phyloP scores from a whole-genome alignment of 1,140 invertebrate genomes.

The Papilio polyxenes region DNA sequence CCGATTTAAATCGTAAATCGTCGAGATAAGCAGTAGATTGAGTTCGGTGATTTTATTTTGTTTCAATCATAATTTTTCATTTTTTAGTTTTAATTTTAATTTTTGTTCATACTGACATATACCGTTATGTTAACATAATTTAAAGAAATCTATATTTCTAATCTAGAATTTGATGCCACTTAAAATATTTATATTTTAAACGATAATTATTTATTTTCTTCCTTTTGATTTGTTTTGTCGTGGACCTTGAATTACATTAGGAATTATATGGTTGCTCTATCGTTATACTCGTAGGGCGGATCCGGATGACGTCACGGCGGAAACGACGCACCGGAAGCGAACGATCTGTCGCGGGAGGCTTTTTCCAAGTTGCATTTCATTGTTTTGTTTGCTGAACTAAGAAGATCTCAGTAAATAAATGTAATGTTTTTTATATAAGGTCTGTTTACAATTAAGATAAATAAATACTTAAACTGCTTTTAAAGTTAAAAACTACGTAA shows the following conservation, averaged over 20 bases:
- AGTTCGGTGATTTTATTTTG: not conserved
- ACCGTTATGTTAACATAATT: too few relatives aligned
- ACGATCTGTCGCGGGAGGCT: conserved; percentile 47
- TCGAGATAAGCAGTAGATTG: not conserved
- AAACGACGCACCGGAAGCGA: conserved; percentile 49
- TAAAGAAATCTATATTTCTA: too few relatives aligned
- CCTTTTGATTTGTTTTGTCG: not conserved
- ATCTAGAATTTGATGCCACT: too few relatives aligned
- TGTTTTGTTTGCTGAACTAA: conserved; percentile 27
- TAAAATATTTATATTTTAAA: too few relatives aligned
- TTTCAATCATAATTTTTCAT: too few relatives aligned
- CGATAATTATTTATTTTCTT: too few relatives aligned
- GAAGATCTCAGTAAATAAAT: not conserved
- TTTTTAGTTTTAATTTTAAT: too few relatives aligned
- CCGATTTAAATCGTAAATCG: too few relatives aligned
- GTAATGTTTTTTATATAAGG: not conserved
- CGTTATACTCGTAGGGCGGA: conserved; percentile 15
- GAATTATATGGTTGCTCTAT: conserved; percentile 24
- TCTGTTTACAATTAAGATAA: too few relatives aligned
- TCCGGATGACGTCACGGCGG: conserved; percentile 49
- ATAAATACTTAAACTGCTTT: too few relatives aligned
- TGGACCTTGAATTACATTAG: not conserved
- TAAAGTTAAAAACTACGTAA: too few relatives aligned
- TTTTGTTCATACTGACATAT: too few relatives aligned
- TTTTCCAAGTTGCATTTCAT: conserved; percentile 38